Evolutionary conservation across 2,888 invertebrate genomes (phyloP).

Genomic region (Oxyscelio sp.): DNA sequence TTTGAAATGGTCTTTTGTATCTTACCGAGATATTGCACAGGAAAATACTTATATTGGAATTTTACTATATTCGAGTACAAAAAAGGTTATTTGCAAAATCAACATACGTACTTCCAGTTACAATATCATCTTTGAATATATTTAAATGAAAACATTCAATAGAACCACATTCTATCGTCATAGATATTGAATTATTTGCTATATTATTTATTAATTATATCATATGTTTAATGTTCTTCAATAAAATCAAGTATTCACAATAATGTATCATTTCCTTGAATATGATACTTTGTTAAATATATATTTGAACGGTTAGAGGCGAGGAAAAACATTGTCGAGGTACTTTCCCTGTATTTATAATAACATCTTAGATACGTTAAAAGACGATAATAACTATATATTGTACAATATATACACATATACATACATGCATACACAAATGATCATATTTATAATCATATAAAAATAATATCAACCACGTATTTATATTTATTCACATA

Average conservation of each 20-base stretch:
- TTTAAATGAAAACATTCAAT: too few species aligned
- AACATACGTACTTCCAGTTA: too few species aligned
- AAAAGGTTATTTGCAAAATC: too few species aligned
- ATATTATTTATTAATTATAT: too few species aligned
- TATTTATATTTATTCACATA: conserved; percentile 25
- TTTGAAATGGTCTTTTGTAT: too few species aligned
- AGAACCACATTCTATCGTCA: too few species aligned
- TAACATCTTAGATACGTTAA: conserved; percentile 12
- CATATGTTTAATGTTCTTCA: too few species aligned
- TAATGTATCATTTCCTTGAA: background rate
- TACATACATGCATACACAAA: conserved; percentile 26
- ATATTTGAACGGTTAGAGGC: background rate
- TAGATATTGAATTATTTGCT: too few species aligned
- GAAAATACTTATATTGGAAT: too few species aligned
- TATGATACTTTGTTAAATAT: background rate
- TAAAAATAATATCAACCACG: conserved; percentile 23
- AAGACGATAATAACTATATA: conserved; percentile 28
- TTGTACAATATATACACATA: conserved; percentile 31
- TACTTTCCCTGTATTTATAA: conserved; percentile 4
- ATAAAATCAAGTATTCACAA: background rate
- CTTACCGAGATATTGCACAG: too few species aligned
- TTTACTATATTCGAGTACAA: too few species aligned
- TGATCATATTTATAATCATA: conserved; percentile 24
- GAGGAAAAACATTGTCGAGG: conserved; percentile 1
- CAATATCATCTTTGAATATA: too few species aligned